Base-by-base conservation (phyloP, 2,888 invertebrate genomes). In the Megalurothrips usitatus region DNA sequence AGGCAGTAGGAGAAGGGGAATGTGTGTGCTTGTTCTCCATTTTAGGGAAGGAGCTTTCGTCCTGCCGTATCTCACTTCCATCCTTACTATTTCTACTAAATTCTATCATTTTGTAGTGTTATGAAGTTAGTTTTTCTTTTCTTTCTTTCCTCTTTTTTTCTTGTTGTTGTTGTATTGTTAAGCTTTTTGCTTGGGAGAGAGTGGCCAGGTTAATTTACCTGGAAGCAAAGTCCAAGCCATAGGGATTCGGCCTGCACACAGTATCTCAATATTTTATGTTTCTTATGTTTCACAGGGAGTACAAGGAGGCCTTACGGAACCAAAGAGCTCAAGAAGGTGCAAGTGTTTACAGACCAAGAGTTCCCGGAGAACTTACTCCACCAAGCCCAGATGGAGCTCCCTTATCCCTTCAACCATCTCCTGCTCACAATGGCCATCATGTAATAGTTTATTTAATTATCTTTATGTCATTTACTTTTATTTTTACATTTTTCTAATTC, bases 301-400 rank as follows among this genome's bases (percentile, higher is more conserved):
- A 95, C 89, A 96, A 96, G 89, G 96, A 96, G 90, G 95, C 95
- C 82, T 88, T 95, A 86, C 93, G 94, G 87, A 94, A 94, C 85
- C 96, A 96, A 87, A 91, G 96, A 84, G 93, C 92, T 83, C 94
- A 93, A 88, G 95, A 75, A 75, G 68, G 68, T 23, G 68, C 68
- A 10, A 75, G 68, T 75, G 68, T 75, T n/a, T 75, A 94, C 86
- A 90, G 90, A 79, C 89, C 89, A 80, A 89, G 90, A 83, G 91
- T 94, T 63, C n/a, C 81, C 28, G 78, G 79, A 19, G 58, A 78
- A 68, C 79, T 52, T 8, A 63, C 79, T 43, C 78, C 80, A 81
- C 79, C 81, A 47, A 81, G 28, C 19, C 34, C 49, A 3, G 79
- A 43, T 8, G 48, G 63, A 63, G 52, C 26, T n/a, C 79, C 28